phyloP scores from a whole-genome alignment of 2,113 vertebrate species.

The Solea senegalensis region DNA sequence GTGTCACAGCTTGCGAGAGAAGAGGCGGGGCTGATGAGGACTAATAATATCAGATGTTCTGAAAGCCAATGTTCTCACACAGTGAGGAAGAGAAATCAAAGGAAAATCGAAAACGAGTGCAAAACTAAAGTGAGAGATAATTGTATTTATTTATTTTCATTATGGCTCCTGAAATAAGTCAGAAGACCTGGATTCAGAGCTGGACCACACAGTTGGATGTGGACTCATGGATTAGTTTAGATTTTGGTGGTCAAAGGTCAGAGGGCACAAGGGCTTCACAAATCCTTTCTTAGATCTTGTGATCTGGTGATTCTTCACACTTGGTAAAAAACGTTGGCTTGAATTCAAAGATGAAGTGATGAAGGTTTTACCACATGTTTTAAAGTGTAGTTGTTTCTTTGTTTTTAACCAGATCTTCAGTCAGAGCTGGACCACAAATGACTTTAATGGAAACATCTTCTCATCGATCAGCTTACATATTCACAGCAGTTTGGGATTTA shows the following conservation, averaged over 20 bases:
- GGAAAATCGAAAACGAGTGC: not conserved
- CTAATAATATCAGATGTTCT: conserved; percentile 37
- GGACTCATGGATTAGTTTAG: no score
- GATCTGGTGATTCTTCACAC: no score
- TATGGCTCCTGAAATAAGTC: not conserved
- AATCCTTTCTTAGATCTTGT: no score
- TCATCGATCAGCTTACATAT: not conserved
- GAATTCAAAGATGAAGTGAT: no score
- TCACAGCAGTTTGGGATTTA: not conserved
- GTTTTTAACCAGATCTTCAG: not conserved
- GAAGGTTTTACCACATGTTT: not conserved
- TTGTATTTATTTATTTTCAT: conserved; percentile 12
- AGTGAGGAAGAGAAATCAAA: not conserved
- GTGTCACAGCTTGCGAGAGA: not conserved
- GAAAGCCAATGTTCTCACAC: conserved; percentile 25
- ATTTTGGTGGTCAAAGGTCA: no score
- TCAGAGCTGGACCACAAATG: not conserved
- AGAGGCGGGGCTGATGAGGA: conserved; percentile 14
- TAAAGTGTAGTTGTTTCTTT: not conserved
- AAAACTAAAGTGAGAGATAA: not conserved
- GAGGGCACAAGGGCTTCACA: no score
- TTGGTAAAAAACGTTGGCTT: no score
- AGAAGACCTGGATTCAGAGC: no score
- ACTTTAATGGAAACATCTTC: conserved; percentile 13
- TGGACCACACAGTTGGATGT: no score